Conservation (phyloP, 1,140 invertebrate genomes). For the Heliconius nattereri region DNA sequence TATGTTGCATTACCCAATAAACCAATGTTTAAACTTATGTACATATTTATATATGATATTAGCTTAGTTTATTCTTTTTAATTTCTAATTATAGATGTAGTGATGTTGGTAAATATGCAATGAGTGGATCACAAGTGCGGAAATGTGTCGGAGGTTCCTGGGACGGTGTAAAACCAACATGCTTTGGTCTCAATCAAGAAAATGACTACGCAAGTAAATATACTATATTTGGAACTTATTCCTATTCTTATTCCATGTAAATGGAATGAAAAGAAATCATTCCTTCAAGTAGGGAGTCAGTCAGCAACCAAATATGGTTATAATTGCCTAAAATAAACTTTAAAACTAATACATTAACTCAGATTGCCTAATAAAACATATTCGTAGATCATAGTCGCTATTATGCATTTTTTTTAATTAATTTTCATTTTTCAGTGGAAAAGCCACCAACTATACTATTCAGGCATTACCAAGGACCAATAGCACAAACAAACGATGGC, state of each 20-base stretch:
- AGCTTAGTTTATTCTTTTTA: not conserved
- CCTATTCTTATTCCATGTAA: too few relatives aligned
- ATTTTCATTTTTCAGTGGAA: slow-evolving; percentile 83
- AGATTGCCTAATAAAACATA: too few relatives aligned
- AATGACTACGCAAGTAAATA: slow-evolving; percentile 91
- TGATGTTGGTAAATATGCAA: slow-evolving; percentile 89
- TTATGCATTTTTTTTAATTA: too few relatives aligned
- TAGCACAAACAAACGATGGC: slow-evolving; percentile 92
- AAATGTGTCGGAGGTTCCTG: slow-evolving; percentile 89
- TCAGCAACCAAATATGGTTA: too few relatives aligned
- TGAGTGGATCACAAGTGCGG: slow-evolving; percentile 83
- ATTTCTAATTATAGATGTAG: slow-evolving; percentile 82
- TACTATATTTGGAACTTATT: not conserved
- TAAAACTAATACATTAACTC: too few relatives aligned
- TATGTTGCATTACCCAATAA: too few relatives aligned
- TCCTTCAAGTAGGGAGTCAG: too few relatives aligned
- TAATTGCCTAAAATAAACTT: too few relatives aligned
- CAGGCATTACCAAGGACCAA: slow-evolving; percentile 89
- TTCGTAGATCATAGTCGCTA: too few relatives aligned
- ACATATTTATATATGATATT: too few relatives aligned
- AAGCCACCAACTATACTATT: slow-evolving; percentile 93
- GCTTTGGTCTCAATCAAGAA: slow-evolving; percentile 91
- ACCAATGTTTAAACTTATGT: not conserved
- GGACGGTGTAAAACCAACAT: slow-evolving; percentile 89
- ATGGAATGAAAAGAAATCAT: too few relatives aligned